phyloP scores from a whole-genome alignment of 2,888 invertebrate species.

The Aspidiotus destructor region DNA sequence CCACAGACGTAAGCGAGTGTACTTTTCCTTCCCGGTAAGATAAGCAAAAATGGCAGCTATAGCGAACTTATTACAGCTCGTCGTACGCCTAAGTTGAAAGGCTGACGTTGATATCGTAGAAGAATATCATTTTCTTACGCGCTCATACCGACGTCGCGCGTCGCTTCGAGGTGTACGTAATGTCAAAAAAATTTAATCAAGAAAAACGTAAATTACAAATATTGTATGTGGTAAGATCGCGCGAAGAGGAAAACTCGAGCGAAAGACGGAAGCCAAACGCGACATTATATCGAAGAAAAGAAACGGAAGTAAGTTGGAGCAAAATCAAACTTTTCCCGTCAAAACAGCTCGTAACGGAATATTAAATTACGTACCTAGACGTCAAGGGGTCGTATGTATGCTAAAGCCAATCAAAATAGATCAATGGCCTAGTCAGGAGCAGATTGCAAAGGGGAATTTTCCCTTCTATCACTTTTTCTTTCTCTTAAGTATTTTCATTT shows the following conservation, averaged over 20 bases:
- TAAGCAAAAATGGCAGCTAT: too few species aligned
- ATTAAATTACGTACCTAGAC: slow-evolving; percentile 13
- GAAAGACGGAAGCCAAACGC: neutral
- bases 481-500: too few species aligned
- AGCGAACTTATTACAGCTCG: too few species aligned
- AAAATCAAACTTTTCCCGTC: neutral
- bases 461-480: too few species aligned
- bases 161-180: neutral
- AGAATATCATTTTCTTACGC: neutral
- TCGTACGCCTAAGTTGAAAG: too few species aligned
- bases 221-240: slow-evolving; percentile 13
- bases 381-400: neutral
- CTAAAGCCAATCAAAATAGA: neutral
- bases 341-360: slow-evolving; percentile 19
- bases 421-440: too few species aligned
- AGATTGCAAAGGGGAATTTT: too few species aligned
- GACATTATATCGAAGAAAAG: neutral
- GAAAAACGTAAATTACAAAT: slow-evolving; percentile 26
- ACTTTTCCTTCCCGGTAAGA: too few species aligned
- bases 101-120: too few species aligned
- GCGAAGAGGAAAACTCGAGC: slow-evolving; percentile 11
- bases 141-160: too few species aligned
- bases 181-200: slow-evolving; percentile 25
- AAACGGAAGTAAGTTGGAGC: neutral
- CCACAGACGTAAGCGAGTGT: too few species aligned